Conservation (phyloP, 2,797 vertebrate genomes). For the Bryconaethiops microstoma region DNA sequence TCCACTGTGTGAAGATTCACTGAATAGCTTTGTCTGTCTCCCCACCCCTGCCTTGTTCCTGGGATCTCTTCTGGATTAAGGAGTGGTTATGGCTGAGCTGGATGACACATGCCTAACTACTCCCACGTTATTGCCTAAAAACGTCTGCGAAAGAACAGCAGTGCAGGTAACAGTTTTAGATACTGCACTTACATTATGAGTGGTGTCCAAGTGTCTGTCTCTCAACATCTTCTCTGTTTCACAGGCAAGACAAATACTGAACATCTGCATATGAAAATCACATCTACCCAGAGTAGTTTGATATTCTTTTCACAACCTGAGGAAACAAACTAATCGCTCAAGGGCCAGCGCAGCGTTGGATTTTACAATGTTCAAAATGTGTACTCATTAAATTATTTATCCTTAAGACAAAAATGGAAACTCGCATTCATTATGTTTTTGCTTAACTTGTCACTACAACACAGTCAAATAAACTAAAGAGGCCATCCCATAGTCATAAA, state of each 20-base stretch:
- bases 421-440: neutral
- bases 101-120: slow-evolving; percentile 44
- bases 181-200: neutral
- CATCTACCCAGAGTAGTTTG: neutral
- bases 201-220: neutral
- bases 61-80: slow-evolving; percentile 33
- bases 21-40: slow-evolving; percentile 35
- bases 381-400: neutral
- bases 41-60: slow-evolving; percentile 46
- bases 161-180: slow-evolving; percentile 7
- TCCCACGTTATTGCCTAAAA: slow-evolving; percentile 40
- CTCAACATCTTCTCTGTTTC: neutral
- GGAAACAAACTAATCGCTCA: neutral
- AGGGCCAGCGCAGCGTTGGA: neutral
- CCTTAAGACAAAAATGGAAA: neutral
- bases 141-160: slow-evolving; percentile 14
- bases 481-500: neutral
- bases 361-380: neutral
- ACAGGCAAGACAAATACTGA: neutral
- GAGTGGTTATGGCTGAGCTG: slow-evolving; percentile 36
- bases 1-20: slow-evolving; percentile 33
- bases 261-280: neutral
- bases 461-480: neutral
- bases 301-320: neutral
- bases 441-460: neutral